Evolutionary conservation across 2,888 invertebrate species (phyloP), one percentile per base, ranked within the genome.

Genomic region (Drosophila anomalata): DNA sequence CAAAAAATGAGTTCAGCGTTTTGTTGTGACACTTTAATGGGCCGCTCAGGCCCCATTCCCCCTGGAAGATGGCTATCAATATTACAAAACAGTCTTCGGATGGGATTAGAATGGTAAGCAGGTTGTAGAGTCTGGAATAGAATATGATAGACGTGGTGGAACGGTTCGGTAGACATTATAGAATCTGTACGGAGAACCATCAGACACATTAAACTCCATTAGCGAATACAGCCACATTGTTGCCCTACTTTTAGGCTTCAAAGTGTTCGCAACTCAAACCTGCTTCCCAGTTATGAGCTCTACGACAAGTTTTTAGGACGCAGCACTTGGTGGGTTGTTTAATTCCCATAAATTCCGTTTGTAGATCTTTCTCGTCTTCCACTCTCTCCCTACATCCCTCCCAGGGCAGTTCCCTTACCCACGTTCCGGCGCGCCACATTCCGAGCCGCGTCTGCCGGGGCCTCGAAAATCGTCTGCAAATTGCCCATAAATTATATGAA

Each of bases 21-120:
- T 87, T 85, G 86, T 83, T 87, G 84, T 89, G 82, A 81, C 86
- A 83, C 73, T 86, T 87, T 79, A 79, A 88, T 75, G 76, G 53
- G 58, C 56, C 47, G 44, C 44, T 69, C 48, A 22, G 36, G 31
- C 41, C 33, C 50, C 48, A 41, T 55, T 46, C 36, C 31, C 42
- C 42, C 9, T 31, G 47, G 12, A 20, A 41, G 48, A 71, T 52
- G 50, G 14, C 54, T 76, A 58, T 65, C 61, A 59, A 62, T 57
- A 48, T 50, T 50, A 63, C 76, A 66, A 66, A 63, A 65, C 63
- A 60, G 46, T 50, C 52, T 52, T 61, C n/a, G 53, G 41, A 67
- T 62, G 61, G 42, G 48, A 50, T 62, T 17, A 36, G 59, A 56
- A 66, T 66, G 56, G 44, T 67, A 56, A 67, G 2, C 65, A 46